These are phyloP conservation scores for Allobates femoralis DNA, from an alignment of 2,797 vertebrate genomes.

Conservation along the genomic window DNA sequence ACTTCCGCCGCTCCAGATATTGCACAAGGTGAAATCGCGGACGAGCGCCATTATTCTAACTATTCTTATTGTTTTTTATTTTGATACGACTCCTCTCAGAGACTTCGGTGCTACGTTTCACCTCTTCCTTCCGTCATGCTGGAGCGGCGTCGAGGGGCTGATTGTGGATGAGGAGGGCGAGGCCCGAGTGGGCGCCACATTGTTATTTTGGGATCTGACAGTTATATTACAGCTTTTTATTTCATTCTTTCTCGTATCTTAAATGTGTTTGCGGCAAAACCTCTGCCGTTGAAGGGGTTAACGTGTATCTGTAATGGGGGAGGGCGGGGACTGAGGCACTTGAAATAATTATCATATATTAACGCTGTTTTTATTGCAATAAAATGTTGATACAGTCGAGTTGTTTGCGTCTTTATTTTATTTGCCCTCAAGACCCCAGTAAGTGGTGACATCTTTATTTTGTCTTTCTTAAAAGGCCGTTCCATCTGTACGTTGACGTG, in stretches of 20 bases:
- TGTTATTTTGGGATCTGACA: neutral
- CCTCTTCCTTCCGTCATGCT: conserved; percentile 46
- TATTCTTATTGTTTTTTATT: no score
- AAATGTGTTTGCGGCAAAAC: conserved; percentile 33
- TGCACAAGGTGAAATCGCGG: conserved; percentile 10
- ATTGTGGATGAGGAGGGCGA: neutral
- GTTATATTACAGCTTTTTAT: conserved; percentile 28
- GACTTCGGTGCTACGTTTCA: conserved; percentile 38
- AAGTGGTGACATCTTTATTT: neutral
- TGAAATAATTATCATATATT: conserved; percentile 60
- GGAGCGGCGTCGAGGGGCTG: conserved; percentile 1
- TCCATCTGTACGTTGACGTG: neutral
- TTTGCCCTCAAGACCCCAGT: neutral
- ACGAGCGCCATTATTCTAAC: neutral
- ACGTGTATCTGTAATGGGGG: conserved; percentile 42
- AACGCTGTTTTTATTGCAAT: conserved; percentile 63
- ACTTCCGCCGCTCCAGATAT: neutral
- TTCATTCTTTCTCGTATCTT: conserved; percentile 1
- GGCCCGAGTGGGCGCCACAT: neutral
- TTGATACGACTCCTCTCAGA: conserved; percentile 21
- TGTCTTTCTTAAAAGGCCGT: neutral
- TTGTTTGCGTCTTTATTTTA: neutral
- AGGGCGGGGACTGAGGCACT: conserved; percentile 29
- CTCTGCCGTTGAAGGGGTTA: conserved; percentile 46
- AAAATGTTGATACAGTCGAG: conserved; percentile 61